Base-by-base conservation (phyloP, 2,888 invertebrate genomes). In the Holacanthella duospinosa region DNA sequence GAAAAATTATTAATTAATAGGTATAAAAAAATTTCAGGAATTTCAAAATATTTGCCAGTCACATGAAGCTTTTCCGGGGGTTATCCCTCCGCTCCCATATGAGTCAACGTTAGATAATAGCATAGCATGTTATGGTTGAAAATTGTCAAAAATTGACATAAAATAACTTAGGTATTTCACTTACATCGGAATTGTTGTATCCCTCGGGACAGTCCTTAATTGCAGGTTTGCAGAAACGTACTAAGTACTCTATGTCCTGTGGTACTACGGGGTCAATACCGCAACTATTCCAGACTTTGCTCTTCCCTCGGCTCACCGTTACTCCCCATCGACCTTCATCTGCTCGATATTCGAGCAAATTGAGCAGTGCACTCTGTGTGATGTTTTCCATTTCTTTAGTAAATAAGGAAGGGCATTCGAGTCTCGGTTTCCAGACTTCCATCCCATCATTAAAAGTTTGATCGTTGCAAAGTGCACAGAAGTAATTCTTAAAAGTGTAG, bases 261-360 rank as follows among this genome's bases (percentile, higher is more conserved):
- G 78, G 77, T 48, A 77, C 74, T 1, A 76, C 73, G 0, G 79
- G 78, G 66, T 79, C 77, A 3, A 79, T 71, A 2, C 71, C 68
- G 68, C 79, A 79, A 16, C 73, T 69, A 61, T 78, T 75, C 72
- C 77, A 78, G 27, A 29, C 55, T 16, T 29, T 26, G 28, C 19
- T 29, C 28, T 29, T 26, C 44, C 59, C 59, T 2, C 59, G 43
- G 12, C 21, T 27, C 12, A 75, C 63, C 26, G 66, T 70, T 2
- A 78, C 44, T 1, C 77, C 77, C 78, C 78, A 78, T 16, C 66
- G 66, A 1, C 74, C 69, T 28, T 72, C 69, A 19, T 74, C 71
- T 1, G 70, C 63, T 25, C 72, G 60, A 68, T 74, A 70, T 63
- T 75, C 62, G 65, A 72, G 64, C 67, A 69, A 58, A 67, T 73